Base-by-base conservation (phyloP, 2,888 invertebrate genomes). In the Odontothrips loti region DNA sequence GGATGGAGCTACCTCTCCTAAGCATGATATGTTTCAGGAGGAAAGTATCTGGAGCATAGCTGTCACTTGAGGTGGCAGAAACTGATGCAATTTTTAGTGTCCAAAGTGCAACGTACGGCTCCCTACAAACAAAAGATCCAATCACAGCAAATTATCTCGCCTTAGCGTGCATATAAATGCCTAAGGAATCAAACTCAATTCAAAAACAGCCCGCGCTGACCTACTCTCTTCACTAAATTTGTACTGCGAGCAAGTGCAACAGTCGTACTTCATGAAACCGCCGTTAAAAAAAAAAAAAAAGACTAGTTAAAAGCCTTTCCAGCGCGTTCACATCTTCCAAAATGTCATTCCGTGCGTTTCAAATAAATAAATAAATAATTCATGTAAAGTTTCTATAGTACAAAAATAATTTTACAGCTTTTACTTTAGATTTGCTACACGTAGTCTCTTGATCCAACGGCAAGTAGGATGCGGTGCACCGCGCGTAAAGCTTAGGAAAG, bases 301-400 rank as follows among this genome's bases (percentile, higher is more conserved):
- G 58, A 58, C 58, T 58, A 58, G 58, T 58, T 58, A 58, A 58
- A 58, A 15, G 6, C 58, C 10, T 58, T 58, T 58, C 58, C 15
- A 75, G 23, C 23, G 27, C 68, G 8, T 27, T 27, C 27, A 23
- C 23, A 23, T 75, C 23, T 27, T 75, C 68, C n/a, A 27, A 75
- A 75, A 75, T 75, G 68, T 75, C 68, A 75, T 75, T 75, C 68
- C 27, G 68, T 75, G 68, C 68, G 68, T 75, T 75, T 75, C 12
- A 75, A 75, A 75, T 75, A 75, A 75, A 75, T 75, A 75, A 75
- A 75, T 75, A 75, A 75, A 75, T 75, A 75, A 75, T 27, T 75
- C 68, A 75, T 75, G 68, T 75, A 75, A 75, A 75, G 23, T 27
- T 75, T 75, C 68, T 75, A 75, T 75, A 27, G 68, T 75, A 75